Evolutionary conservation across 2,797 vertebrate species (phyloP), one percentile per base, ranked within the genome.

Genomic region (Crossoptilon crossoptilon): DNA sequence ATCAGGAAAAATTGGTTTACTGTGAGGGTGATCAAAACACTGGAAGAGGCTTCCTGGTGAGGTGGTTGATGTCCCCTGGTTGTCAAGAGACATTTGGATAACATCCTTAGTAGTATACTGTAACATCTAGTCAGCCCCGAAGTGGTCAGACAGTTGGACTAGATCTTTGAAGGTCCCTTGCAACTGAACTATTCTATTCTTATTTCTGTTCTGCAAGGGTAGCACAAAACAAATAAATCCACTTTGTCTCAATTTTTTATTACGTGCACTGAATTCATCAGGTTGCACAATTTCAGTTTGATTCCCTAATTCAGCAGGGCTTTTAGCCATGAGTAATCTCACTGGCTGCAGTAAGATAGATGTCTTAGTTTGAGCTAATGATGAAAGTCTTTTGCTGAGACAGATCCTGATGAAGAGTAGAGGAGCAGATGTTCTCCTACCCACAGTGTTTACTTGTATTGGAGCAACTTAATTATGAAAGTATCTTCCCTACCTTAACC

Each of bases 391-490:
- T 91, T 33, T 84, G 4, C 77, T 91, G 91, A 96, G 69, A 93
- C 82, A 95, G 91, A 88, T 71, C 63, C 77, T 17, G 37, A 68
- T 31, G 12, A 94, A 79, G n/a, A 71, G 70, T 5, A 29, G 46
- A 81, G 68, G 31, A 90, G 29, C 84, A 90, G 77, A 93, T 68
- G 85, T 76, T 79, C 60, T 72, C 39, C 88, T 64, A 64, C 86
- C 41, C 72, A 83, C 79, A 49, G 67, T 13, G 35, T 21, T 53
- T 81, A 49, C 70, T 76, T 22, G 13, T 19, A 81, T 21, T 49
- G 39, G 11, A 86, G 21, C 41, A 43, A 43, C 60, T 72, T 62
- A 27, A 73, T 68, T 70, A 58, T 27, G 37, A 90, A 79, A 49
- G 23, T 11, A 64, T 26, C n/a, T 66, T 88, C 53, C n/a, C 68